These are phyloP conservation scores for Vidua chalybeata DNA, from an alignment of 2,113 vertebrate species.

Conservation along the genomic window DNA sequence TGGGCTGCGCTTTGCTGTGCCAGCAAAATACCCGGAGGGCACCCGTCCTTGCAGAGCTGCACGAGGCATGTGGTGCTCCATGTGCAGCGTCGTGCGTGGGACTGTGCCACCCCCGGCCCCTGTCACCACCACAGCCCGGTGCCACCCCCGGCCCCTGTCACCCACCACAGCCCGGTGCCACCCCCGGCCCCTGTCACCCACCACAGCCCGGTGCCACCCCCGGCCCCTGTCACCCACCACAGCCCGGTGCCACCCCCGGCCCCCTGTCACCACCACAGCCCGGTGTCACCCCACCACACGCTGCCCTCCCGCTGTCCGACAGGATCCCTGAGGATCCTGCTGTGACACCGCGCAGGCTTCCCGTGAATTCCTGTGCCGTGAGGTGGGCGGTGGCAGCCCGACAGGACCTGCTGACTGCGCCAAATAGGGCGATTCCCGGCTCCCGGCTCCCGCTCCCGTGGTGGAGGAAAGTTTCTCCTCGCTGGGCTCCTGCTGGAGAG, in stretches of 20 bases:
- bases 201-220: not conserved
- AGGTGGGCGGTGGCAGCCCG: not conserved
- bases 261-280: not conserved
- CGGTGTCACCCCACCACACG: not conserved
- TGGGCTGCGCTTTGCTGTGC: not conserved
- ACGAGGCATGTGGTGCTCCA: fast-evolving
- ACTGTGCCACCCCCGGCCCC: fast-evolving
- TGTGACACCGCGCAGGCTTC: not conserved
- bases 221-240: not conserved
- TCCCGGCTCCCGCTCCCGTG: fast-evolving
- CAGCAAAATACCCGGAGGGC: not conserved
- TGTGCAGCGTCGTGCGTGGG: not conserved
- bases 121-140: not conserved
- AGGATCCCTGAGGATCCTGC: not conserved
- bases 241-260: not conserved
- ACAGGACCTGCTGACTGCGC: not conserved
- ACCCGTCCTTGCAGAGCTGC: not conserved
- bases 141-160: not conserved
- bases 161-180: not conserved
- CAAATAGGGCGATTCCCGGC: not conserved
- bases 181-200: not conserved
- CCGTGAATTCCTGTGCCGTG: not conserved
- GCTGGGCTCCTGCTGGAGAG: not conserved
- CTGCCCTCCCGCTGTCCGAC: not conserved
- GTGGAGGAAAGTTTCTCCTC: not conserved